Conservation (phyloP, 2,888 invertebrate species). For the Bombyx huttoni region DNA sequence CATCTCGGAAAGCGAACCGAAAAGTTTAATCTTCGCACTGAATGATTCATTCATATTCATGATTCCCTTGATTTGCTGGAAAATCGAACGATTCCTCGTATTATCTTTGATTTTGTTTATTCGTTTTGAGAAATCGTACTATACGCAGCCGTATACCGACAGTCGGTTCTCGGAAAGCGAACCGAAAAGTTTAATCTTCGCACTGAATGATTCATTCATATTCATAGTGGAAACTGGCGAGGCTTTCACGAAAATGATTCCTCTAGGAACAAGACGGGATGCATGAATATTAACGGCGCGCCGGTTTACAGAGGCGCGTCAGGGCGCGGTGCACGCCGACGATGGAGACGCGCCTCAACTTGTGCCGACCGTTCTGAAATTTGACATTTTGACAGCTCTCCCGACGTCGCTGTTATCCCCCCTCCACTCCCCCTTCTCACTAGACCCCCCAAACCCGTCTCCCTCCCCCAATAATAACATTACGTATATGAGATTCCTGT, state of each 20-base stretch:
- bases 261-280: conserved; percentile 59
- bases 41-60: too few relatives aligned
- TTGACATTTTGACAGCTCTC: conserved; percentile 74
- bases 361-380: conserved; percentile 69
- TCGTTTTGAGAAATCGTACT: too few relatives aligned
- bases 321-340: conserved; percentile 56
- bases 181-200: conserved; percentile 56
- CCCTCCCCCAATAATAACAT: conserved; percentile 55
- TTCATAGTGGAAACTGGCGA: conserved; percentile 56
- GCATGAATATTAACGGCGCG: conserved; percentile 69
- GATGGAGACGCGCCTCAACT: conserved; percentile 69
- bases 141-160: too few relatives aligned
- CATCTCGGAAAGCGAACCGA: conserved; percentile 22
- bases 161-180: conserved; percentile 13
- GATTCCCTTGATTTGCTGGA: too few relatives aligned
- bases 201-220: conserved; percentile 67
- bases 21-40: conserved; percentile 61
- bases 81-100: too few relatives aligned
- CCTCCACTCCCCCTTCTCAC: conserved; percentile 28
- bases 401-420: conserved; percentile 58
- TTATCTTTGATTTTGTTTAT: too few relatives aligned
- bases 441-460: conserved; percentile 19
- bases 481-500: conserved; percentile 62
- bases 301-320: conserved; percentile 64
- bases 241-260: conserved; percentile 68